Evolutionary conservation across 1,140 invertebrate genomes (phyloP).

Genomic region (Dendroctonus ponderosae): DNA sequence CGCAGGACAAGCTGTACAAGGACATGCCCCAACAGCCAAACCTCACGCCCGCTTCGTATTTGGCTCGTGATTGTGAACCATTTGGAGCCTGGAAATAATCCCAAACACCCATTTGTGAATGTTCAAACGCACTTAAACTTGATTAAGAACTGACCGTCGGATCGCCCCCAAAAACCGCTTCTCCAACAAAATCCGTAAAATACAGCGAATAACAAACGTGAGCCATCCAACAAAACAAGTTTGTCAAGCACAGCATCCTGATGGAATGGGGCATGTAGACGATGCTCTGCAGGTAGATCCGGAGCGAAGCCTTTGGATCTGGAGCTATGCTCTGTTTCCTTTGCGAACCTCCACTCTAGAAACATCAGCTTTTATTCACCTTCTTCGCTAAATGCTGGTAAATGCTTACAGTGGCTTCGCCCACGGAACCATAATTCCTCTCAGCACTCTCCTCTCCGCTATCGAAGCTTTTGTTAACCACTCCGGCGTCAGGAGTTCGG

Average conservation of each 20-base stretch:
- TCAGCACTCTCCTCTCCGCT: slow-evolving; percentile 7
- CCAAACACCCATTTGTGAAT: background rate
- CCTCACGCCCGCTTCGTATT: slow-evolving; percentile 88
- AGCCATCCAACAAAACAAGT: slow-evolving; percentile 97
- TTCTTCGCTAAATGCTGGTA: background rate
- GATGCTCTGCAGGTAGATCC: slow-evolving; percentile 84
- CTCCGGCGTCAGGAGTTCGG: background rate
- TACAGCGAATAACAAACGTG: slow-evolving; percentile 95
- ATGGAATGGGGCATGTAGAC: slow-evolving; percentile 85
- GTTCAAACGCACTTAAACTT: background rate
- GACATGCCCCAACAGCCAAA: slow-evolving; percentile 97
- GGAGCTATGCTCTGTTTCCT: slow-evolving; percentile 39
- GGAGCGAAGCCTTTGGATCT: slow-evolving; percentile 57
- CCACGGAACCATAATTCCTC: slow-evolving; percentile 34
- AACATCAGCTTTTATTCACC: background rate
- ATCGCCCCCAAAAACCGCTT: slow-evolving; percentile 90
- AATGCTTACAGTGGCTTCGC: background rate
- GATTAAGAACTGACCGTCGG: slow-evolving; percentile 63
- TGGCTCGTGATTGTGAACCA: slow-evolving; percentile 59
- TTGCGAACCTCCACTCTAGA: background rate
- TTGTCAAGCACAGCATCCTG: slow-evolving; percentile 85
- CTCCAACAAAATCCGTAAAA: slow-evolving; percentile 96
- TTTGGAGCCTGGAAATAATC: slow-evolving; percentile 62
- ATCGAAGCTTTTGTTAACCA: slow-evolving; percentile 20
- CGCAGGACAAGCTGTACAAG: slow-evolving; percentile 92